phyloP scores from a whole-genome alignment of 2,113 vertebrate genomes.

The Ornithorhynchus anatinus region DNA sequence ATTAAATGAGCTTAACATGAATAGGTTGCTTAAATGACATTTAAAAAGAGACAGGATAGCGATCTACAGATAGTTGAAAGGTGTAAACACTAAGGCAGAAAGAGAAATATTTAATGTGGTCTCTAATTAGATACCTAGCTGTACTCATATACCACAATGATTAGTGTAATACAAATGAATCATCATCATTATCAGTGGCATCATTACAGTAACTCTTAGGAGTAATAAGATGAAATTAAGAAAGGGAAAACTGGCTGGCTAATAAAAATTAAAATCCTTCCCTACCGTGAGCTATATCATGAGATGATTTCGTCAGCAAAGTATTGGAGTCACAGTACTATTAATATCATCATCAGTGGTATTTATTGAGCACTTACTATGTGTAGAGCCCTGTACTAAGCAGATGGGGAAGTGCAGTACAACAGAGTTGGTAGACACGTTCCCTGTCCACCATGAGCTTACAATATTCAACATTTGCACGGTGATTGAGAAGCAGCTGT shows the following conservation, averaged over 20 bases:
- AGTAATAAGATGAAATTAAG: neutral
- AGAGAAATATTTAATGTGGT: neutral
- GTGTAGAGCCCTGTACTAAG: too few relatives aligned
- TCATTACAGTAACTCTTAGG: neutral
- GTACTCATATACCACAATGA: neutral
- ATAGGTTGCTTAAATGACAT: neutral
- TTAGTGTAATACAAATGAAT: neutral
- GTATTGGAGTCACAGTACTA: too few relatives aligned
- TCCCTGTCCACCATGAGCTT: too few relatives aligned
- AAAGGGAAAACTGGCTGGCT: neutral
- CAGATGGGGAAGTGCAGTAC: too few relatives aligned
- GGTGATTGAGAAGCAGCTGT: too few relatives aligned
- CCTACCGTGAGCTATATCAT: too few relatives aligned
- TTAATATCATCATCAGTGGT: too few relatives aligned
- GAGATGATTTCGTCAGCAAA: too few relatives aligned
- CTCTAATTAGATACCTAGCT: neutral
- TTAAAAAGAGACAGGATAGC: neutral
- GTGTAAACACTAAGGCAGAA: neutral
- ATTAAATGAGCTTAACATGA: neutral
- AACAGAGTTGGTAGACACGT: too few relatives aligned
- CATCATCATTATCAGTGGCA: neutral
- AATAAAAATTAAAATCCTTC: neutral
- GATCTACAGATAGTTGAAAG: neutral
- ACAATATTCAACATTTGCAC: too few relatives aligned
- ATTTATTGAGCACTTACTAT: too few relatives aligned